Base-by-base conservation (phyloP, 2,113 vertebrate species). In the Oryzias curvinotus region DNA sequence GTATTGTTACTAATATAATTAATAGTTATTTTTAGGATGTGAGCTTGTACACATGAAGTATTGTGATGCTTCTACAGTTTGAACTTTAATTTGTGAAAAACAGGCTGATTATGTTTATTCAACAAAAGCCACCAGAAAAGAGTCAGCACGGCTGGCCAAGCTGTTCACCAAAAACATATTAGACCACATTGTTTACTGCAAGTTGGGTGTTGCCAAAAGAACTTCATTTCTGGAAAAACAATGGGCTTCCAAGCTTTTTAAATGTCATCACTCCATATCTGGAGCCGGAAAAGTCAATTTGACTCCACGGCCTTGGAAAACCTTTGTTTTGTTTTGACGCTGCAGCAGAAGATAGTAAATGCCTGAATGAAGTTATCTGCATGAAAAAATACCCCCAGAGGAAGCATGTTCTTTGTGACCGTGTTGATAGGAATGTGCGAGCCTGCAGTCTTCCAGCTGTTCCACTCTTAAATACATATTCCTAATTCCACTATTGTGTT, bases 401-500 rank as follows among this genome's bases (percentile, higher is more conserved):
- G 52, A 18, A 62, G 28, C 12, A 3, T 15, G 7, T 51, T 54
- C 3, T 55, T 46, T 65, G 23, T 52, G 50, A 41, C 43, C 30
- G 12, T 3, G 12, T 2, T 48, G 25, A 51, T 16, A 14, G 16
- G 18, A 57, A n/a, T 13, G 16, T 66, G 14, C 17, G 6, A 62
- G 28, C 13, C 18, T 42, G 28, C 44, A 5, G 4, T 15, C 7
- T 17, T 17, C 14, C 18, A 50, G 48, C 45, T 57, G 30, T 28
- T 55, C 42, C 46, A 5, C 26, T 54, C 30, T 72, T 23, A 12
- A 48, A 18, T 14, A 55, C 36, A 53, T 42, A 46, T 47, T 73
- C 14, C 43, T 59, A 41, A 68, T 66, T 26, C 25, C 1, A 19
- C 61, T 65, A 56, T 71, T 70, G 58, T 77, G 48, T 26, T 56